A percentile compares a stretch with the other conserved stretches of the same genome.
Conservation (phyloP, 53 echinoderm and acorn worm genomes). For the Hippasteria phrygiana region DNA sequence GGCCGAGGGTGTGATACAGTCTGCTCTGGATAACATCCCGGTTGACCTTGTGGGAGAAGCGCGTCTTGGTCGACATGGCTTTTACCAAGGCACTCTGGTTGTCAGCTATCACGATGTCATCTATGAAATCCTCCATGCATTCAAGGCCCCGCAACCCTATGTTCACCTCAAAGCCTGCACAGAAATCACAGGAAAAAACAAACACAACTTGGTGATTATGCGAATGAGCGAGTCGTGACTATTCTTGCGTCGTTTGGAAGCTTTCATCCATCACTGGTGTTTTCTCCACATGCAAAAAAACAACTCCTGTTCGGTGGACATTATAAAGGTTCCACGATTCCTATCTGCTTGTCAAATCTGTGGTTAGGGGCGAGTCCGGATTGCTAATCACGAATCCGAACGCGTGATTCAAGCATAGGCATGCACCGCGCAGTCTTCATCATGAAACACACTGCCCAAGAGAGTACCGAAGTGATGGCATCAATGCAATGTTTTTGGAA, state of each 20-base stretch:
- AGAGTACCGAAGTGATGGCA: no score
- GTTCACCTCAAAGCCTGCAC: conserved; percentile 92
- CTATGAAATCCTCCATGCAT: conserved; percentile 77
- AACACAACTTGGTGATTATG: background rate
- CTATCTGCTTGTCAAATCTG: no score
- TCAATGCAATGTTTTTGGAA: no score
- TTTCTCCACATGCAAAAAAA: no score
- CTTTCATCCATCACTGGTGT: no score
- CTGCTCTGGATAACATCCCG: conserved; percentile 77
- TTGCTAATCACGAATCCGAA: no score
- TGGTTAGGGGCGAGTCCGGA: no score
- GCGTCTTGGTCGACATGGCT: conserved; percentile 83
- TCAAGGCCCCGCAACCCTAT: conserved; percentile 85
- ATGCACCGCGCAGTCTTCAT: no score
- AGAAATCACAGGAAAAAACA: conserved; percentile 3
- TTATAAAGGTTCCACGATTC: no score
- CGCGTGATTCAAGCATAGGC: no score
- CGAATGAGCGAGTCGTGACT: background rate
- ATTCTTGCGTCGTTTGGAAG: background rate
- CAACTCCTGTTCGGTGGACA: no score
- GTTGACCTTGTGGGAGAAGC: conserved; percentile 79
- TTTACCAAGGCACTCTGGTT: conserved; percentile 76
- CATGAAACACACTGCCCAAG: no score
- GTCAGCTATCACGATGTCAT: conserved; percentile 74
- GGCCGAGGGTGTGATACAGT: conserved; percentile 41